Evolutionary conservation across 2,113 vertebrate species (phyloP), one percentile per base, ranked within the genome.

Genomic region (Megatriorchis doriae): DNA sequence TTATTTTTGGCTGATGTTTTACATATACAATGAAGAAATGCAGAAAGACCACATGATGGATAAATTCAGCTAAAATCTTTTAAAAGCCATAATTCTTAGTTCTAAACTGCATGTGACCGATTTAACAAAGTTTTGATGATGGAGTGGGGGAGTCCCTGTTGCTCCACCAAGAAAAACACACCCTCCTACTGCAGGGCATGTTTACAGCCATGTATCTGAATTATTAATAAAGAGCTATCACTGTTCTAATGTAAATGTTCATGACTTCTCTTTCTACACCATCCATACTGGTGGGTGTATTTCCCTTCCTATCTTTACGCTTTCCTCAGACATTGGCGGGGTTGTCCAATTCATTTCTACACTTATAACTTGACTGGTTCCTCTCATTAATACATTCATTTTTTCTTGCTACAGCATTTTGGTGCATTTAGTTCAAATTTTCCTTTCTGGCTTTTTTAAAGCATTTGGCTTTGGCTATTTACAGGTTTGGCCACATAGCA

Each of bases 1-100:
- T 91, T 74, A 62, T 87, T 91, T 95, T 81, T 92, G 81, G 73
- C 42, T 42, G 23, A 61, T 65, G 48, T 48, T 93, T 96, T 82
- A 62, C 48, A 73, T 34, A 36, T 48, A 71, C 43, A 56, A 10
- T 86, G 81, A 93, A 79, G 42, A 70, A 95, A 92, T 32, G 40
- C 47, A 62, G 53, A 61, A 80, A 80, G 45, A 61, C 29, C 16
- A 58, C 26, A 32, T 38, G 61, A 84, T 20, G 50, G 42, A 81
- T 81, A 86, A 83, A 88, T 45, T 61, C 45, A 45, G 61, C 68
- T 77, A 67, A 87, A 88, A 77, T 48, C 15, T 73, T 87, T 81
- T 80, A 8, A 36, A 82, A 94, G 19, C 36, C 55, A 43, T 71
- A 74, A 47, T 74, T 91, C 67, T 70, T 85, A 55, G 23, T 77